phyloP scores from a whole-genome alignment of 2,888 invertebrate genomes.

The Zele albiditarsus region DNA sequence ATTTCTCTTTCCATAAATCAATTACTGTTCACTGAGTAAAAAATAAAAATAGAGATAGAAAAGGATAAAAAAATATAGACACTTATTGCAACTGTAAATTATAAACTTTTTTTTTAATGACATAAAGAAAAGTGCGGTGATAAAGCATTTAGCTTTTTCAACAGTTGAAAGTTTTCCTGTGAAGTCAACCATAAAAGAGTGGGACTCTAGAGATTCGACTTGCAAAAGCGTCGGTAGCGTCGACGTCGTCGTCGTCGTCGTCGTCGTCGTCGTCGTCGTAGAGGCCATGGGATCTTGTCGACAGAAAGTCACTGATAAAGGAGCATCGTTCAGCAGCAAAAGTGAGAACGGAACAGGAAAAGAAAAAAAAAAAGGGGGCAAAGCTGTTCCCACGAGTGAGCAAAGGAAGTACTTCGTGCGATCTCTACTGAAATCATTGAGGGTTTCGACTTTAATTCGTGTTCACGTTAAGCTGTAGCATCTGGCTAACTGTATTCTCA shows the following conservation, averaged over 20 bases:
- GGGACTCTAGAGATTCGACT: constrained; percentile 34
- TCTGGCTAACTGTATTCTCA: constrained; percentile 27
- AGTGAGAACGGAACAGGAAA: neutral
- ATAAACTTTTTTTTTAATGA: constrained; percentile 26
- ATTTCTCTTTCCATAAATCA: neutral
- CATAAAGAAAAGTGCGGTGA: constrained; percentile 22
- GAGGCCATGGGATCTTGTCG: constrained; percentile 13
- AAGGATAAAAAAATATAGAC: neutral
- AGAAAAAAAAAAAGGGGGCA: neutral
- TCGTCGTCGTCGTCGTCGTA: neutral
- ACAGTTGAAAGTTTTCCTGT: constrained; percentile 28
- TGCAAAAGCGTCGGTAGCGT: constrained; percentile 31
- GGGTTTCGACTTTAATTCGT: constrained; percentile 49
- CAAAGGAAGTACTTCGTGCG: constrained; percentile 31
- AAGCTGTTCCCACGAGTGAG: constrained; percentile 5
- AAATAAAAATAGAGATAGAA: constrained; percentile 3
- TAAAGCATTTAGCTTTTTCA: constrained; percentile 31
- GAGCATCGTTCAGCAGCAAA: neutral
- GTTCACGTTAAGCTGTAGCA: constrained; percentile 20
- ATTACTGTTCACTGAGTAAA: neutral
- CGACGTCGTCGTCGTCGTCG: neutral
- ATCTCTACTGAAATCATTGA: constrained; percentile 43
- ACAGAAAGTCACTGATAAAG: constrained; percentile 28
- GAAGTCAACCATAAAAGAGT: constrained; percentile 11
- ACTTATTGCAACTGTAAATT: constrained; percentile 22